These are phyloP conservation scores for Cairina moschata DNA, from an alignment of 2,113 vertebrate species.

Conservation along the genomic window DNA sequence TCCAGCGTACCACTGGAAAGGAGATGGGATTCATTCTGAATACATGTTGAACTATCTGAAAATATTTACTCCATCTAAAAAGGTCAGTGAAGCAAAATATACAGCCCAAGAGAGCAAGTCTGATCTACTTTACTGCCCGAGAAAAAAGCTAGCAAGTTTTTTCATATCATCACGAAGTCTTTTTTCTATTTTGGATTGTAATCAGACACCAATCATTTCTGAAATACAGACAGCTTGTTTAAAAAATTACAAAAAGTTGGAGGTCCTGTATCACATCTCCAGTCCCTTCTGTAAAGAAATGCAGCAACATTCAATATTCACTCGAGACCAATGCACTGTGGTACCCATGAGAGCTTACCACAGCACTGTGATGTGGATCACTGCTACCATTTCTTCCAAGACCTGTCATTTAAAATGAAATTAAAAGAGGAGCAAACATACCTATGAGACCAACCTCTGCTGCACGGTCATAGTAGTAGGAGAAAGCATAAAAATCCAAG, in stretches of 20 bases:
- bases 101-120: not conserved
- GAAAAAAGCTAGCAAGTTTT: not conserved
- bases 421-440: constrained; percentile 45
- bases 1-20: not conserved
- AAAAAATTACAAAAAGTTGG: not conserved
- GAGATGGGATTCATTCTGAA: not conserved
- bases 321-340: not conserved
- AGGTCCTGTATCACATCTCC: not conserved
- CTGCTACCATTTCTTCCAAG: not conserved
- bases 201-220: not conserved
- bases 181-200: not conserved
- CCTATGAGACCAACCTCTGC: constrained; percentile 86
- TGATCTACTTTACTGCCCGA: not conserved
- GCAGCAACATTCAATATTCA: not conserved
- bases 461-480: constrained; percentile 92
- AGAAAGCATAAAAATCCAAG: constrained; percentile 91
- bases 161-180: not conserved
- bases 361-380: not conserved
- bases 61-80: not conserved
- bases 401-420: not conserved
- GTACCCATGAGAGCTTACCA: not conserved
- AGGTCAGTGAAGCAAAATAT: not conserved
- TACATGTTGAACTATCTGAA: not conserved
- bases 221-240: not conserved
- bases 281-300: not conserved